Percentiles rank a stretch among this genome's conserved stretches.
These are phyloP conservation scores for Apis laboriosa DNA, from an alignment of 1,140 invertebrate genomes.

Conservation along the genomic window DNA sequence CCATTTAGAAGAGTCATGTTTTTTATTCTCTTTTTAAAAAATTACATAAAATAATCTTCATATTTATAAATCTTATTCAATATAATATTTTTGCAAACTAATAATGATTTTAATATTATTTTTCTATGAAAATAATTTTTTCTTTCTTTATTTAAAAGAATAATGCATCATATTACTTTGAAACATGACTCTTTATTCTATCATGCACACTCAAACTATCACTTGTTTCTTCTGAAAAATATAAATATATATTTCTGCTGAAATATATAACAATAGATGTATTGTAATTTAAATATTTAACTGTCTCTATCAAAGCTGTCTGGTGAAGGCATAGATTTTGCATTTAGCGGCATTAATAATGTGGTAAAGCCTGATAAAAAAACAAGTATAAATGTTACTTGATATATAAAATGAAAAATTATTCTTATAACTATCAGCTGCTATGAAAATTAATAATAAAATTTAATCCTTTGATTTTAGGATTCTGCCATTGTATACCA, in stretches of 20 bases:
- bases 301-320: constrained; percentile 50
- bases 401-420: constrained; percentile 59
- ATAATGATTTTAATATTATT: constrained; percentile 17
- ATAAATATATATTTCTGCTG: constrained; percentile 32
- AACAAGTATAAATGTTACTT: constrained; percentile 45
- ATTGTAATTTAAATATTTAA: constrained; percentile 56
- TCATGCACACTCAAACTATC: constrained; percentile 38
- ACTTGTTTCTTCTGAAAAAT: constrained; percentile 44
- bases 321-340: constrained; percentile 46
- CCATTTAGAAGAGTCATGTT: constrained; percentile 53
- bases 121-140: neutral
- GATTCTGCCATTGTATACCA: constrained; percentile 61
- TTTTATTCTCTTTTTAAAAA: neutral
- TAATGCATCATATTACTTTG: neutral
- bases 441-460: constrained; percentile 42
- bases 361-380: constrained; percentile 31
- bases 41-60: neutral
- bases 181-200: constrained; percentile 16
- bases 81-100: constrained; percentile 1
- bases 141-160: constrained; percentile 4
- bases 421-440: constrained; percentile 61
- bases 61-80: constrained; percentile 17
- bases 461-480: constrained; percentile 45
- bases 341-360: constrained; percentile 40
- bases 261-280: constrained; percentile 43